Evolutionary conservation across 2,797 vertebrate genomes (phyloP), one percentile per base, ranked within the genome.

Genomic region (Fringilla coelebs): DNA sequence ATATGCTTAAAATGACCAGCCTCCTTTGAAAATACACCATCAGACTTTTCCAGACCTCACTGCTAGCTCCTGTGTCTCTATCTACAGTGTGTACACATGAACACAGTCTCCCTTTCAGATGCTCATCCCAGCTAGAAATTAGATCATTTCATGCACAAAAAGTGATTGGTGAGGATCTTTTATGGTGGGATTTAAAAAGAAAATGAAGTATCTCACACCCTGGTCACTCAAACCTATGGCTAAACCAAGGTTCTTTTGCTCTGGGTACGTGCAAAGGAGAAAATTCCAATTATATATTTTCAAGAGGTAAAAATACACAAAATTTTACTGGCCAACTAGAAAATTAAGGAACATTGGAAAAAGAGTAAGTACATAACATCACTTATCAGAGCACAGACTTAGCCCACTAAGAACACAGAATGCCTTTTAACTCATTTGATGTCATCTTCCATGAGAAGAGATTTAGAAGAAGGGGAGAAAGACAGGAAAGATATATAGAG

Each of bases 51-150:
- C 26, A 78, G 43, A 62, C 10, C 36, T 40, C 60, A 13, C 0
- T 66, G 26, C 36, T 28, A 40, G 11, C 31, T 78, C 10, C 66
- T n/a, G 7, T 25, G 31, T 13, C 36, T 62, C 34, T 40, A 4
- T 10, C 5, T 11, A 22, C 10, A 5, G 1, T 10, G 21, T 7
- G 19, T 5, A 45, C 5, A 40, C 5, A 11, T 4, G 17, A 75
- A 32, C 36, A 40, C 29, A 72, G 19, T 5, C 11, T 17, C 21
- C 22, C 45, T 45, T 60, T 32, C 24, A 73, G 31, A 73, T 21
- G 26, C 25, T 45, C 17, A 25, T n/a, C 16, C 32, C 65, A 77
- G 43, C 46, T 32, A 54, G n/a, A 76, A 83, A 60, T 21, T 5
- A 32, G 29, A 84, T 34, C 1, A 34, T 68, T 86, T 78, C 31